Conservation (phyloP, 2,888 invertebrate genomes). For the Parasteatoda lunata region DNA sequence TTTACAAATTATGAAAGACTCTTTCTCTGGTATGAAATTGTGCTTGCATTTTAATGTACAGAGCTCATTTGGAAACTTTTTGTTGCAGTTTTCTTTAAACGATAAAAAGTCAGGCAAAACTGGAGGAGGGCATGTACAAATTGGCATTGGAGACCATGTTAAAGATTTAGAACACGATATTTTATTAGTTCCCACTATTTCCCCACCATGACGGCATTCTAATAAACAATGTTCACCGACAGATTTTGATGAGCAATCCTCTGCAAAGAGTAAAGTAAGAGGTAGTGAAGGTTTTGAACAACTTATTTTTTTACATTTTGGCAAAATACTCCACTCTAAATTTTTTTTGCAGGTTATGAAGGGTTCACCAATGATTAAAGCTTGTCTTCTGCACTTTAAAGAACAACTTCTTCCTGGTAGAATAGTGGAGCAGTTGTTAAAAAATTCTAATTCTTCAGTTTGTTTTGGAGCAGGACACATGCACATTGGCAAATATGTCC, state of each 20-base stretch:
- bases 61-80: background rate
- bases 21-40: background rate
- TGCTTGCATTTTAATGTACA: conserved; percentile 14
- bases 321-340: conserved; percentile 12
- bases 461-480: conserved; percentile 9
- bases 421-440: background rate
- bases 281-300: background rate
- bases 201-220: background rate
- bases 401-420: background rate
- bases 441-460: background rate
- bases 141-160: conserved; percentile 16
- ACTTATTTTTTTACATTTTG: conserved; percentile 6
- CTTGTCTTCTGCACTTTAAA: background rate
- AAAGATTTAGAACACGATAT: background rate
- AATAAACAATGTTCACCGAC: background rate
- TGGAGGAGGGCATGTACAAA: conserved; percentile 17
- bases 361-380: background rate
- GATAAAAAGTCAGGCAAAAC: background rate
- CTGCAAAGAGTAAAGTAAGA: background rate
- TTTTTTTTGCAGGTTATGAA: conserved; percentile 9
- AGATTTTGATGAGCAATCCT: background rate
- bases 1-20: conserved; percentile 7
- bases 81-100: conserved; percentile 1
- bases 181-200: background rate
- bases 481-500: conserved; percentile 16